phyloP scores from a whole-genome alignment of 2,888 invertebrate genomes.

The Coremacera marginata region DNA sequence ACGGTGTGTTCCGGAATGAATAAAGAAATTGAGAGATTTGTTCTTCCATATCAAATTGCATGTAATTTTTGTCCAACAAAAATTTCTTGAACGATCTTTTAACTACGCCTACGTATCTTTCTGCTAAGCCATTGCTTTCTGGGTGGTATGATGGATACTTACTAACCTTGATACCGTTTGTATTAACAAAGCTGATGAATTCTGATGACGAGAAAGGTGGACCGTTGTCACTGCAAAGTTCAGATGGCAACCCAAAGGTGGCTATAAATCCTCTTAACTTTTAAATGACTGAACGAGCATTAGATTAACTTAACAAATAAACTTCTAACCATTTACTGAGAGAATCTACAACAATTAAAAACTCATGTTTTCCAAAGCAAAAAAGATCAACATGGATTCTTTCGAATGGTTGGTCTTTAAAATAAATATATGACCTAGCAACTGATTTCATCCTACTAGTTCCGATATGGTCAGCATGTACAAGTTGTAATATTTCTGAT shows the following conservation, averaged over 20 bases:
- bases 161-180: no score
- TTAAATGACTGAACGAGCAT: no score
- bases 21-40: conserved; percentile 25
- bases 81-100: conserved; percentile 30
- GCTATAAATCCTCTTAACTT: conserved; percentile 10
- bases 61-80: conserved; percentile 24
- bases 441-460: no score
- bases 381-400: conserved; percentile 23
- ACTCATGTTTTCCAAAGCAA: conserved; percentile 16
- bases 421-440: conserved; percentile 28
- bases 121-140: no score
- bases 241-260: conserved; percentile 36
- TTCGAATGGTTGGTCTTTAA: conserved; percentile 17
- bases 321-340: no score
- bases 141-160: no score
- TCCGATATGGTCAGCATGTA: conserved; percentile 30
- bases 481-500: conserved; percentile 6
- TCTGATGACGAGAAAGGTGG: conserved; percentile 33
- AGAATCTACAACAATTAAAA: conserved; percentile 21
- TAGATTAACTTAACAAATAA: conserved; percentile 18
- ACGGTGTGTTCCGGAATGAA: conserved; percentile 30
- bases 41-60: conserved; percentile 1
- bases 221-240: conserved; percentile 39
- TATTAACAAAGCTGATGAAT: no score
- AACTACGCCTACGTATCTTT: no score